Conservation (phyloP, 1,140 invertebrate genomes). For the Bombus cullumanus region DNA sequence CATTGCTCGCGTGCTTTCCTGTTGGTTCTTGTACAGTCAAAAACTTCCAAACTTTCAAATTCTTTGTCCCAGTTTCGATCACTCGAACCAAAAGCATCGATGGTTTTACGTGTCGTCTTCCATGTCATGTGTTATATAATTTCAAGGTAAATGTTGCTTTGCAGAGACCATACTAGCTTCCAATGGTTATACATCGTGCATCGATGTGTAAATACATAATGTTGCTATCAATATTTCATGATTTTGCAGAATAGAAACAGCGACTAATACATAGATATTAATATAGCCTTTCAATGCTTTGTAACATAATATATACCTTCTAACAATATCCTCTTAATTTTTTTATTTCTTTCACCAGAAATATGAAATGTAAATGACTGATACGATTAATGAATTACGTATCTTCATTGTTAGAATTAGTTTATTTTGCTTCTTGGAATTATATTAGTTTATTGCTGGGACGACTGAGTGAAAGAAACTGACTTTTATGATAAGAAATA, state of each 20-base stretch:
- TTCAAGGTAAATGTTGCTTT: background rate
- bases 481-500: too few relatives aligned
- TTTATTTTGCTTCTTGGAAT: background rate
- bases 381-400: too few relatives aligned
- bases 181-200: background rate
- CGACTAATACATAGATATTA: background rate
- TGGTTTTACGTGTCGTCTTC: background rate
- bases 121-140: background rate
- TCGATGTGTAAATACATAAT: background rate
- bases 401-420: background rate
- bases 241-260: background rate
- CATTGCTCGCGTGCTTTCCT: background rate
- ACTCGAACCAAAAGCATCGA: background rate
- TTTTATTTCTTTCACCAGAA: background rate
- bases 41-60: background rate
- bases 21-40: background rate
- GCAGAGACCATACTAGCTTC: background rate
- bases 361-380: background rate
- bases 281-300: too few relatives aligned
- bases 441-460: too few relatives aligned
- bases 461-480: too few relatives aligned
- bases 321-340: background rate
- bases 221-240: background rate
- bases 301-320: too few relatives aligned
- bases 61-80: background rate